Evolutionary conservation across 2,888 invertebrate species (phyloP), one percentile per base, ranked within the genome.

Genomic region (Scaptomyza tumidula): DNA sequence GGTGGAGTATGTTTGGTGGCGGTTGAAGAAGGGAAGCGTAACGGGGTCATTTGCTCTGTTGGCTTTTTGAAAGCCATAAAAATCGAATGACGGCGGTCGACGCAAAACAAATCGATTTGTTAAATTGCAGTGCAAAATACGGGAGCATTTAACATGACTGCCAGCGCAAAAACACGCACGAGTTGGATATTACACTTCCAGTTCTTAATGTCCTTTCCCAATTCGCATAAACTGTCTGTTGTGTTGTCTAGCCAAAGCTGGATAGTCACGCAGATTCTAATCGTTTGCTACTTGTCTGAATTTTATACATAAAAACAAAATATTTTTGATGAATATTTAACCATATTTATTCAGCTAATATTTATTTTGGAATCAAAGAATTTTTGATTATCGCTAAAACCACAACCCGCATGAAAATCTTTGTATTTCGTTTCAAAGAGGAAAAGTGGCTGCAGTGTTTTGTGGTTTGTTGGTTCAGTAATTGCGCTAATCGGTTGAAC

Each of bases 61-160:
- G 68, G 87, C 77, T 76, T 86, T 83, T 86, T 77, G 74, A 83
- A 74, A 74, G 75, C 84, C 80, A 84, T 84, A 88, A 88, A 84
- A 84, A 86, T 83, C 77, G 88, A 88, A 88, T 84, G 87, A 71
- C 68, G 64, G 70, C 68, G 56, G 54, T 65, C 49, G 58, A 54
- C 44, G 69, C 58, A 72, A 72, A 75, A 89, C 89, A 87, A 89
- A 86, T 89, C 85, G 88, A 86, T 86, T 86, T 85, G 89, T 89
- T 87, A 81, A 86, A 86, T 85, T 86, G 86, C 88, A 89, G 85
- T 75, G 89, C 69, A 70, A 88, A 83, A 76, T 86, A 86, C 69
- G 77, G 67, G 63, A 68, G 65, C 39, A 67, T 56, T 58, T 48
- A 49, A 13, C 16, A 27, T 16, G 19, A 10, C 7, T 39, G 39